phyloP scores from a whole-genome alignment of 2,797 vertebrate species.

The Masticophis lateralis region DNA sequence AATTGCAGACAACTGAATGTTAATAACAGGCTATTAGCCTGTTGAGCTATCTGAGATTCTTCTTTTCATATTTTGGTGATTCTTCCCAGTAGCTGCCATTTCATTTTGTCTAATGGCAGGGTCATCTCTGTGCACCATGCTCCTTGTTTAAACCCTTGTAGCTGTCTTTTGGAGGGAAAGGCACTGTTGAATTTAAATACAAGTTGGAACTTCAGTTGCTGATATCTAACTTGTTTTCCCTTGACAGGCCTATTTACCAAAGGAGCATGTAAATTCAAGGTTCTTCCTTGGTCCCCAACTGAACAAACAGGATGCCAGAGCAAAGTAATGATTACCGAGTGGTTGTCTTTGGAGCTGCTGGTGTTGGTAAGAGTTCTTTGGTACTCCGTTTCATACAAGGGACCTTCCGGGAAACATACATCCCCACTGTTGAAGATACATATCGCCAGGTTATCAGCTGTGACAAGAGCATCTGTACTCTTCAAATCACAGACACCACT shows the following conservation, averaged over 20 bases:
- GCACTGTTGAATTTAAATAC: neutral
- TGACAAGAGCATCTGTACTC: conserved; percentile 66
- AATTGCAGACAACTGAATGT: no score
- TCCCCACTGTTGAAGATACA: conserved; percentile 70
- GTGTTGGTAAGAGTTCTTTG: conserved; percentile 73
- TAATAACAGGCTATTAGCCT: no score
- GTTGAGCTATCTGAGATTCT: no score
- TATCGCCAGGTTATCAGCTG: conserved; percentile 73
- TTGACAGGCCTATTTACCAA: conserved; percentile 27
- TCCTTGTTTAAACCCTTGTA: neutral
- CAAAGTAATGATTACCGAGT: conserved; percentile 70
- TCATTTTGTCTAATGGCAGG: neutral
- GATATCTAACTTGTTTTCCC: neutral
- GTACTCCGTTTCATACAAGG: conserved; percentile 71
- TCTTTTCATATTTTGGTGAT: neutral
- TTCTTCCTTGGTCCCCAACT: accelerated
- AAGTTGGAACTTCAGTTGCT: neutral
- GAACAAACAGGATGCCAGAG: conserved; percentile 58
- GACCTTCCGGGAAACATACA: conserved; percentile 68
- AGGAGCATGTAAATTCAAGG: conserved; percentile 33
- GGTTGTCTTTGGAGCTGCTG: conserved; percentile 69
- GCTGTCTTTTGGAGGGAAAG: neutral
- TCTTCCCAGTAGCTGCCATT: neutral
- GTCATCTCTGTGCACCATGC: neutral
- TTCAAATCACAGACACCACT: conserved; percentile 72